Conservation (phyloP, 2,113 vertebrate genomes). For the Sander lucioperca region DNA sequence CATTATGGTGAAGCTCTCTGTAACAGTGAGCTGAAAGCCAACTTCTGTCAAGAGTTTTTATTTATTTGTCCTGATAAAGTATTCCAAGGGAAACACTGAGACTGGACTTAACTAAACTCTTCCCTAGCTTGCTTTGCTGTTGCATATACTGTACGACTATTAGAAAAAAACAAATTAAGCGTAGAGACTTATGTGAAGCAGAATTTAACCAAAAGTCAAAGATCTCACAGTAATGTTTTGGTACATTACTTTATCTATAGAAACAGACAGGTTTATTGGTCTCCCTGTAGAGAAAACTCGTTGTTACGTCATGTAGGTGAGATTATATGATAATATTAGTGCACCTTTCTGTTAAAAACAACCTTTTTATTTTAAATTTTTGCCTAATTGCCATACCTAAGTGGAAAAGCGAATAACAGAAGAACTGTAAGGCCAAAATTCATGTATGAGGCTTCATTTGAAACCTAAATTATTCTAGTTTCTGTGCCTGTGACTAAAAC, state of each 20-base stretch:
- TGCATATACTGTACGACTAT: neutral
- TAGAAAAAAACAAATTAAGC: neutral
- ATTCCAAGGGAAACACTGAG: constrained; percentile 10
- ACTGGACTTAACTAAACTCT: constrained; percentile 10
- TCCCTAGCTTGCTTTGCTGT: constrained; percentile 4
- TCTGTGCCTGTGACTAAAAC: too few relatives aligned
- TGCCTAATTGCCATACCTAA: too few relatives aligned
- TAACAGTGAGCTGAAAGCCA: constrained; percentile 35
- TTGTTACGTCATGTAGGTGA: neutral
- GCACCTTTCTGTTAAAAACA: too few relatives aligned
- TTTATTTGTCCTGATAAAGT: neutral
- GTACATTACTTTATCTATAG: neutral
- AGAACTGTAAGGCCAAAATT: too few relatives aligned
- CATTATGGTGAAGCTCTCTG: constrained; percentile 55
- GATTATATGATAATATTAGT: too few relatives aligned
- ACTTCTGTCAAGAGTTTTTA: constrained; percentile 16
- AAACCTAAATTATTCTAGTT: too few relatives aligned
- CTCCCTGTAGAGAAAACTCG: neutral
- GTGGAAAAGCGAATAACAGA: too few relatives aligned
- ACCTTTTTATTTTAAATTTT: too few relatives aligned
- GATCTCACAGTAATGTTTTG: neutral
- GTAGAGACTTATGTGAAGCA: neutral
- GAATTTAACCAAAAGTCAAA: neutral
- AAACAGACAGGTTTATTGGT: neutral
- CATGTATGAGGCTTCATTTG: too few relatives aligned